These are phyloP conservation scores for Lepisosteus oculatus DNA, from an alignment of 2,113 vertebrate genomes.

Conservation along the genomic window DNA sequence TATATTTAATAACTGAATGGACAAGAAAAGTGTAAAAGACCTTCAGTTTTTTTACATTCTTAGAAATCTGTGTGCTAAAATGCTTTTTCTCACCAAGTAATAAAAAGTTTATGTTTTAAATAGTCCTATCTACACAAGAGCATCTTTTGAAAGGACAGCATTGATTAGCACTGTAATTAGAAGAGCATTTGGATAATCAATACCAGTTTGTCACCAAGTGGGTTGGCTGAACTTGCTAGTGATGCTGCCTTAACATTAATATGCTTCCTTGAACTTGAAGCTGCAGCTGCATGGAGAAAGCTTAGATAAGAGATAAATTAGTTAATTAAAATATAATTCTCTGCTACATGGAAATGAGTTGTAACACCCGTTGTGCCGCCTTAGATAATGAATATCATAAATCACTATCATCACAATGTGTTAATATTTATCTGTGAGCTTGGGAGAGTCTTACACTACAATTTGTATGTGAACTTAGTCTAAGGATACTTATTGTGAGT, in stretches of 20 bases:
- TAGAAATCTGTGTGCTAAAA: too few relatives aligned
- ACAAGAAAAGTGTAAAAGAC: too few relatives aligned
- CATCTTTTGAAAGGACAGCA: neutral
- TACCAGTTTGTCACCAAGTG: neutral
- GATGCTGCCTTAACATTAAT: neutral
- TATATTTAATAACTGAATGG: too few relatives aligned
- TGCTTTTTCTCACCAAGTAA: too few relatives aligned
- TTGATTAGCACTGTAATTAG: neutral
- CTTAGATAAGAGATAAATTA: slow-evolving; percentile 69
- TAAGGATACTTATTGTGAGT: neutral
- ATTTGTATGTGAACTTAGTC: neutral
- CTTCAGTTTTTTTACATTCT: too few relatives aligned
- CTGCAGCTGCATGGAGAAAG: slow-evolving; percentile 27
- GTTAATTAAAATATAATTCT: slow-evolving; percentile 64
- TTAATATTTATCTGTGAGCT: slow-evolving; percentile 1
- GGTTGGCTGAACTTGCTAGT: neutral
- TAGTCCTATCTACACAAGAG: neutral
- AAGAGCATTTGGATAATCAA: neutral
- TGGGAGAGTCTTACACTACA: neutral
- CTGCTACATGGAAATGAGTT: slow-evolving; percentile 54
- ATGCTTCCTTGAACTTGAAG: neutral
- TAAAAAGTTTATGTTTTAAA: neutral
- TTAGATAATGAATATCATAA: slow-evolving; percentile 65
- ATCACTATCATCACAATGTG: slow-evolving; percentile 45
- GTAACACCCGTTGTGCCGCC: slow-evolving; percentile 45